These are phyloP conservation scores for Bolinopsis microptera DNA, from an alignment of 37 sponge, comb jelly and placozoan genomes.

Conservation along the genomic window DNA sequence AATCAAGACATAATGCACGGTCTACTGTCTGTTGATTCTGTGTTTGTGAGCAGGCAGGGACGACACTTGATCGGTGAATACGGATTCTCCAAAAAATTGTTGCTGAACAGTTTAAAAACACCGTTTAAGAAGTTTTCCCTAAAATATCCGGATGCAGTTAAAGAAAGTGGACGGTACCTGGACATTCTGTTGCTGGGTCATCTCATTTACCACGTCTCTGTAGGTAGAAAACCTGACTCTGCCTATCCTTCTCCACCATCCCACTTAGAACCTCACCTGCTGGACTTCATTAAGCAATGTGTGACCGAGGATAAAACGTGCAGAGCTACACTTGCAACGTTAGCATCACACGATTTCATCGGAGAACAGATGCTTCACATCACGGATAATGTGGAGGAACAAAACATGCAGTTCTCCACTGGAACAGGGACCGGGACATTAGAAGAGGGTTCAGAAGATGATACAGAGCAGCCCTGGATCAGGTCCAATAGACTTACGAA, in stretches of 20 bases:
- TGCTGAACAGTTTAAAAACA: not conserved
- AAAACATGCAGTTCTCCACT: not conserved
- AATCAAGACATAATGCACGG: conserved; percentile 40
- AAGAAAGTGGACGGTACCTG: not conserved
- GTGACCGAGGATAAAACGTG: not conserved
- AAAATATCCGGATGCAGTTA: not conserved
- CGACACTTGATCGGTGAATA: conserved; percentile 39
- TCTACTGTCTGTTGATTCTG: not conserved
- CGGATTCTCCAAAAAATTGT: conserved; percentile 10
- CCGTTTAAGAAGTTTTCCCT: conserved; percentile 18
- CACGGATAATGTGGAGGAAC: not conserved
- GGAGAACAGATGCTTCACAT: not conserved
- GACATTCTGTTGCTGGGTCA: conserved; percentile 40
- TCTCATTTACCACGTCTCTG: not conserved
- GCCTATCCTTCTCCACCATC: conserved; percentile 7
- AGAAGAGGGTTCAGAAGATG: not conserved
- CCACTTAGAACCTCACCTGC: not conserved
- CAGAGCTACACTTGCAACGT: not conserved
- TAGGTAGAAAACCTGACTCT: not conserved
- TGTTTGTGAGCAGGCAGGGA: not conserved
- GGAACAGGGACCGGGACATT: not conserved
- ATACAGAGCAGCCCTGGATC: not conserved
- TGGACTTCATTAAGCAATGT: not conserved
- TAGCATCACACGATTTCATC: conserved; percentile 1
- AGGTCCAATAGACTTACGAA: conserved; percentile 68